Base-by-base conservation (phyloP, 2,113 vertebrate species). In the Elephas maximus region DNA sequence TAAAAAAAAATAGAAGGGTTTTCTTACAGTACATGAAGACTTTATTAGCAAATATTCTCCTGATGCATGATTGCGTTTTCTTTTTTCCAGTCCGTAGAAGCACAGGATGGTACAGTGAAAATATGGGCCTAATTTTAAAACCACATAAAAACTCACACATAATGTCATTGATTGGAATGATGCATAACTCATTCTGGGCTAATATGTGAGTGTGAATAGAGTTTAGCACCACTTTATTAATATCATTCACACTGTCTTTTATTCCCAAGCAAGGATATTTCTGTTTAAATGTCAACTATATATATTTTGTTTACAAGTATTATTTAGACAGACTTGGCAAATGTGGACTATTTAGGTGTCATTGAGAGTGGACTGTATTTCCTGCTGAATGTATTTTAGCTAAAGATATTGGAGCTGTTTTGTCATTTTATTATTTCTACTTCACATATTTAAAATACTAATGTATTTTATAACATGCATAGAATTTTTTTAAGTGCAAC, bases 241-340 rank as follows among this genome's bases (percentile, higher is more conserved):
- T 33, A 91, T 53, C 11, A 11, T 73, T 97, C 85, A 78, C 3
- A 24, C 23, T 85, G 44, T n/a, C 94, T 93, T 96, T 93, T 91
- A 94, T 96, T 96, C 60, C 62, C 20, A 86, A 93, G 81, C 26
- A 95, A 92, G 33, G 14, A 41, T 78, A 80, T 94, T 95, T 96
- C 65, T 57, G 21, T 71, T 95, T 94, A 97, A 97, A 96, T 96
- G 45, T 91, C 85, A 93, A 82, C 79, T 90, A 76, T 83, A 87
- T 86, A 83, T 48, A 96, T 93, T 91, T 57, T 96, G 71, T 90
- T 96, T 94, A 93, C 48, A 93, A 94, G 33, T 77, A 48, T 81
- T 89, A 95, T 86, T 97, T 94, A 94, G 37, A 90, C 37, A 86
- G 44, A 65, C 44, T 92, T 77, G 26, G 63, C 81, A 78, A 89